phyloP scores from a whole-genome alignment of 2,113 vertebrate genomes.

The Echinops telfairi region DNA sequence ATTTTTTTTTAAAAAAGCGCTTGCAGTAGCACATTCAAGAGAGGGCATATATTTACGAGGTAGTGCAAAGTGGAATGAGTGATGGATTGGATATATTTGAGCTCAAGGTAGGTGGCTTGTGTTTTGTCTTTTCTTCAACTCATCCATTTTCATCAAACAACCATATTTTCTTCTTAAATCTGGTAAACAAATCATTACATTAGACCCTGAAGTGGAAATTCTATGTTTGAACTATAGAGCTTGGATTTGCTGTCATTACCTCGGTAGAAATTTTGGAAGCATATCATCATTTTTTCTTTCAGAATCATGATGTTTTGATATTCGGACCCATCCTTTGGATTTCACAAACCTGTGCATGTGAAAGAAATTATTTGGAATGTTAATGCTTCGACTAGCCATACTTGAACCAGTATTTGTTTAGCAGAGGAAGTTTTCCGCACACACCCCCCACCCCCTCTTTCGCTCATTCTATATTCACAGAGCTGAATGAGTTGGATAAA shows the following conservation, averaged over 20 bases:
- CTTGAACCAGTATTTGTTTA: slow-evolving; percentile 39
- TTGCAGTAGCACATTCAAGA: neutral
- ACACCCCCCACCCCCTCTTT: neutral
- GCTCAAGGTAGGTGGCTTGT: slow-evolving; percentile 9
- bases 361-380: neutral
- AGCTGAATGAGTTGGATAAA: slow-evolving; percentile 31
- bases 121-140: slow-evolving; percentile 44
- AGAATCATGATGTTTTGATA: slow-evolving; percentile 42
- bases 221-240: neutral
- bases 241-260: neutral
- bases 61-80: neutral
- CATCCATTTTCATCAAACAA: slow-evolving; percentile 16
- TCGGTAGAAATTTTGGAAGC: slow-evolving; percentile 15
- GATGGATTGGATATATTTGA: neutral
- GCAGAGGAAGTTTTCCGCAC: neutral
- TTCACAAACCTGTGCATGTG: neutral
- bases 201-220: slow-evolving; percentile 35
- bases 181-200: slow-evolving; percentile 47
- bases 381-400: slow-evolving; percentile 1
- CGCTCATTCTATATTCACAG: slow-evolving; percentile 42
- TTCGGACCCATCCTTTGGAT: neutral
- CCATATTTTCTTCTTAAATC: slow-evolving; percentile 28
- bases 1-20: neutral
- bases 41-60: neutral
- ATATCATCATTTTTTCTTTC: slow-evolving; percentile 14